Conservation (phyloP, 1,140 invertebrate species). For the Bombus confusus region DNA sequence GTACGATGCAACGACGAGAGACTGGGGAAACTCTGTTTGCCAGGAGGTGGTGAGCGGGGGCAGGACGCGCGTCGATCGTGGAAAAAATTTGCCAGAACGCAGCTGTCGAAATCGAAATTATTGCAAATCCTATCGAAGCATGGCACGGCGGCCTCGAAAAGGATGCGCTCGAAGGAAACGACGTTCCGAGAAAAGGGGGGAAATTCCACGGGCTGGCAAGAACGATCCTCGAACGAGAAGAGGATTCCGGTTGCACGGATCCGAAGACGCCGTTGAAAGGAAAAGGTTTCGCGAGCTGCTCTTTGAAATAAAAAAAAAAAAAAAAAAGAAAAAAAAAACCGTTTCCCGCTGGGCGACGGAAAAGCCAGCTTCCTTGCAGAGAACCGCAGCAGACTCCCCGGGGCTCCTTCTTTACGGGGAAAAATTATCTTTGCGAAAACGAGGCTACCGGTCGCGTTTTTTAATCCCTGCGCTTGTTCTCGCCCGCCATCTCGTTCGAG, state of each 20-base stretch:
- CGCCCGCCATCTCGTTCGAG: too few species aligned
- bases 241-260: constrained; percentile 14
- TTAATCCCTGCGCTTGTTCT: constrained; percentile 18
- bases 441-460: constrained; percentile 2
- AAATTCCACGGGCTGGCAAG: neutral
- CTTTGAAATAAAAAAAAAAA: constrained; percentile 32
- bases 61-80: too few species aligned
- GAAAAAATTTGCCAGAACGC: constrained; percentile 17
- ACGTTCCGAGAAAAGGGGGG: too few species aligned
- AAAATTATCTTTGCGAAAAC: constrained; percentile 42
- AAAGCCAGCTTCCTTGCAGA: constrained; percentile 2
- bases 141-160: neutral
- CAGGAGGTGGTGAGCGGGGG: too few species aligned
- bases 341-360: neutral
- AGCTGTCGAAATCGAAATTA: constrained; percentile 22
- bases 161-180: neutral
- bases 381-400: neutral
- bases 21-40: too few species aligned
- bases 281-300: constrained; percentile 27
- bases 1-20: neutral
- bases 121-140: neutral
- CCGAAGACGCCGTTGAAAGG: constrained; percentile 6
- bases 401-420: neutral
- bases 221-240: constrained; percentile 19
- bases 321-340: neutral